phyloP scores from a whole-genome alignment of 1,140 invertebrate species.

The Ceratina australensis region DNA sequence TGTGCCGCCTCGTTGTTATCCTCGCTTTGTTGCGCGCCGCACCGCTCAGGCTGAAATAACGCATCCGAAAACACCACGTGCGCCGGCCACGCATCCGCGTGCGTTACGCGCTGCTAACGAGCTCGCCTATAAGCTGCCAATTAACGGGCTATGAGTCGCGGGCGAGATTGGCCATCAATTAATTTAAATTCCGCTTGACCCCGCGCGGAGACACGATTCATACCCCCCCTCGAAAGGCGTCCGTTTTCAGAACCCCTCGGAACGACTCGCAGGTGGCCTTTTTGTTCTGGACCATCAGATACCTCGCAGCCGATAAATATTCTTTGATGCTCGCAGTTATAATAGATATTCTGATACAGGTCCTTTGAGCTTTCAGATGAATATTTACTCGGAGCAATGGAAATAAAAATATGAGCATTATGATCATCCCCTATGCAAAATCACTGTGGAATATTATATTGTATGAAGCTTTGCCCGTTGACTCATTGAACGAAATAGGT shows the following conservation, averaged over 20 bases:
- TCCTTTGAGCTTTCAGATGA: background rate
- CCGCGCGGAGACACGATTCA: background rate
- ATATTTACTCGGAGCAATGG: no score
- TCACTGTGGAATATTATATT: no score
- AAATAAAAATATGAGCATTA: no score
- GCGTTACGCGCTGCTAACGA: constrained; percentile 70
- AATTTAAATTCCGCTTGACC: constrained; percentile 72
- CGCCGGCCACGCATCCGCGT: constrained; percentile 15
- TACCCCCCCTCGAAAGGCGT: background rate
- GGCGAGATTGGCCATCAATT: constrained; percentile 74
- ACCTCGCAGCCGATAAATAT: background rate
- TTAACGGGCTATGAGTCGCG: constrained; percentile 74
- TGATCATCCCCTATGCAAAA: background rate
- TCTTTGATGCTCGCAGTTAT: constrained; percentile 2
- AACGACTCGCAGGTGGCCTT: constrained; percentile 23
- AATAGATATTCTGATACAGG: background rate
- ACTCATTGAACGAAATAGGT: background rate
- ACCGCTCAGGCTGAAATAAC: constrained; percentile 55
- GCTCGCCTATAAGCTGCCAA: constrained; percentile 77
- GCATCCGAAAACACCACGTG: constrained; percentile 49
- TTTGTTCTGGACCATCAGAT: background rate
- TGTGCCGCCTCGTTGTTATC: constrained; percentile 56
- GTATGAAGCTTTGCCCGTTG: no score
- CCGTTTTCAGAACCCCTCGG: background rate
- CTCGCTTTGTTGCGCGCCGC: constrained; percentile 52